Percentiles rank a stretch among this genome's conserved stretches.
phyloP scores from a whole-genome alignment of 2,797 vertebrate genomes.

The Austrolebias charrua region DNA sequence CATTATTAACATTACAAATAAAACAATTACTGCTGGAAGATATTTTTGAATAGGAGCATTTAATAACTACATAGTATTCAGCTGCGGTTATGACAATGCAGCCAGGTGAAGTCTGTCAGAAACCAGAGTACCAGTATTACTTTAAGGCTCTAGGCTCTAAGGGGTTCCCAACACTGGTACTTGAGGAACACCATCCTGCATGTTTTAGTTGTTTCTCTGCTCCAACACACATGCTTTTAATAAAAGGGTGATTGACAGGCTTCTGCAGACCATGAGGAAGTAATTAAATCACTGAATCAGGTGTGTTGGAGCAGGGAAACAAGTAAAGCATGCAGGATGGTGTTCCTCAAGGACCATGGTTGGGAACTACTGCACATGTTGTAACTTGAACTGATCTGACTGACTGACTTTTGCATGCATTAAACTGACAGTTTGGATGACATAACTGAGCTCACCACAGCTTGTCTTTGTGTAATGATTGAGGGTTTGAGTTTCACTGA shows the following conservation, averaged over 20 bases:
- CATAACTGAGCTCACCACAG: conserved; percentile 7
- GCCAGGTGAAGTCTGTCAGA: not conserved
- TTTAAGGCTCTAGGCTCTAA: not conserved
- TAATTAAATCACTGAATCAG: not conserved
- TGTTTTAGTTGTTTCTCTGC: too few relatives aligned
- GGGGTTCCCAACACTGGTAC: too few relatives aligned
- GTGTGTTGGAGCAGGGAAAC: too few relatives aligned
- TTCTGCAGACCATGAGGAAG: not conserved
- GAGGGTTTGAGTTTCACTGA: too few relatives aligned
- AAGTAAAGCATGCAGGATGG: too few relatives aligned
- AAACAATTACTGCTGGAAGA: not conserved
- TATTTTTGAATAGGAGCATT: not conserved
- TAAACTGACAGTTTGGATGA: conserved; percentile 29
- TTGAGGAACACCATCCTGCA: too few relatives aligned
- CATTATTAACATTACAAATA: conserved; percentile 7
- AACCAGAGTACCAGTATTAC: too few relatives aligned
- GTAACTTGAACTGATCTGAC: conserved; percentile 14
- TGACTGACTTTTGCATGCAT: conserved; percentile 37
- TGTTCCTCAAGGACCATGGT: too few relatives aligned
- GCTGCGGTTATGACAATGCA: not conserved
- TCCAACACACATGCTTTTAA: too few relatives aligned
- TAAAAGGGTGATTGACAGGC: too few relatives aligned
- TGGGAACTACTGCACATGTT: not conserved
- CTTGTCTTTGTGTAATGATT: too few relatives aligned
- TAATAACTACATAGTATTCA: too few relatives aligned